Percentiles rank a stretch among this genome's conserved stretches.
phyloP scores from a whole-genome alignment of 53 echinoderm and acorn worm genomes.

The Echinometra lucunter region DNA sequence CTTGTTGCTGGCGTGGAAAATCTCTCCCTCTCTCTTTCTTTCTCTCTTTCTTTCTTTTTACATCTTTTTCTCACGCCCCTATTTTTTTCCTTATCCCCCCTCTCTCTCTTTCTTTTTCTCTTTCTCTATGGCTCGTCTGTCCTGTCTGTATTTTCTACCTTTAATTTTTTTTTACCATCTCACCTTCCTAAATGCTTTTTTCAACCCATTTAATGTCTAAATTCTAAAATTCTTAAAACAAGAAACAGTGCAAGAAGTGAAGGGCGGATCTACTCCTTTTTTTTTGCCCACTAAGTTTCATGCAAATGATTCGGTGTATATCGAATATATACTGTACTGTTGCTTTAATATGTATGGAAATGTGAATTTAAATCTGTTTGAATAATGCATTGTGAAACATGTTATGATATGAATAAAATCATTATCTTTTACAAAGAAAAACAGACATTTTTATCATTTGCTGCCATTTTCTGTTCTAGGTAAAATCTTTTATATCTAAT shows the following conservation, averaged over 20 bases:
- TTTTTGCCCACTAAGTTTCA: not conserved
- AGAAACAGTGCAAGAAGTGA: too few species aligned
- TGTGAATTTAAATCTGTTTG: not conserved
- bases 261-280: too few species aligned
- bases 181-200: not conserved
- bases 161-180: too few species aligned
- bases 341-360: not conserved
- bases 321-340: not conserved
- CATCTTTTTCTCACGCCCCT: too few species aligned
- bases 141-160: not conserved
- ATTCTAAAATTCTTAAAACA: too few species aligned
- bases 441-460: not conserved
- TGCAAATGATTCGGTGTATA: not conserved
- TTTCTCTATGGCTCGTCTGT: too few species aligned
- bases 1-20: not conserved
- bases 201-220: too few species aligned
- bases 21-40: not conserved
- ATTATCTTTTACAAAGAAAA: conserved; percentile 30
- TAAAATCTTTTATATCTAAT: not conserved
- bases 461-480: not conserved
- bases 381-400: conserved; percentile 2
- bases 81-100: not conserved
- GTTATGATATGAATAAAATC: conserved; percentile 15
- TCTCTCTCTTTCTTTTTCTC: not conserved
- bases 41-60: too few species aligned